Conservation (phyloP, 2,888 invertebrate genomes). For the Dicycla oo region DNA sequence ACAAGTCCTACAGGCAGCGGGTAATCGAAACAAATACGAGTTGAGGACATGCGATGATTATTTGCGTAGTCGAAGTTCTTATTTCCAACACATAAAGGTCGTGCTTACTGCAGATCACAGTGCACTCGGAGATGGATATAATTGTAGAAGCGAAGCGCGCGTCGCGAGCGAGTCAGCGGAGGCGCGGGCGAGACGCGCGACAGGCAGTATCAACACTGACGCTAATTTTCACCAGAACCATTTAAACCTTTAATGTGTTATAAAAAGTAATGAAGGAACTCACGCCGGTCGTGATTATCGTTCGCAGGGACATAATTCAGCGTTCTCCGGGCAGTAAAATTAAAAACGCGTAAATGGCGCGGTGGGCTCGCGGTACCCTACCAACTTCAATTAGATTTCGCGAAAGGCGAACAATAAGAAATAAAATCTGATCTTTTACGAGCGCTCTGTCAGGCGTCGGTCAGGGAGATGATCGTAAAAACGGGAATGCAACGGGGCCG, state of each 20-base stretch:
- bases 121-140: conserved; percentile 28
- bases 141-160: conserved; percentile 19
- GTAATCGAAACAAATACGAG: conserved; percentile 60
- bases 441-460: conserved; percentile 85
- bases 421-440: conserved; percentile 89
- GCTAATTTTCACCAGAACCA: conserved; percentile 65
- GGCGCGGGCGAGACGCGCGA: conserved; percentile 13
- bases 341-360: conserved; percentile 87
- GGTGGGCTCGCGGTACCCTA: conserved; percentile 75
- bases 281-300: conserved; percentile 79
- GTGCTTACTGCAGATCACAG: conserved; percentile 42
- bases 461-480: conserved; percentile 85
- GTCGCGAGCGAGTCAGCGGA: not conserved
- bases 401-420: conserved; percentile 90
- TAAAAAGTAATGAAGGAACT: conserved; percentile 86
- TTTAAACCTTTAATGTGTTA: conserved; percentile 80
- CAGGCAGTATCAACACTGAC: conserved; percentile 48
- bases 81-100: conserved; percentile 48
- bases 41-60: conserved; percentile 52
- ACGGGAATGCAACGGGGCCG: conserved; percentile 86
- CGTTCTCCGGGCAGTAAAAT: conserved; percentile 83
- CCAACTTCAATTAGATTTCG: conserved; percentile 89
- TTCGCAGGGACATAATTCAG: conserved; percentile 81
- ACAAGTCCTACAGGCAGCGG: conserved; percentile 56
- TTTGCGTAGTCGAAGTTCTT: conserved; percentile 47